Base-by-base conservation (phyloP, 2,113 vertebrate species). In the Mobula birostris region DNA sequence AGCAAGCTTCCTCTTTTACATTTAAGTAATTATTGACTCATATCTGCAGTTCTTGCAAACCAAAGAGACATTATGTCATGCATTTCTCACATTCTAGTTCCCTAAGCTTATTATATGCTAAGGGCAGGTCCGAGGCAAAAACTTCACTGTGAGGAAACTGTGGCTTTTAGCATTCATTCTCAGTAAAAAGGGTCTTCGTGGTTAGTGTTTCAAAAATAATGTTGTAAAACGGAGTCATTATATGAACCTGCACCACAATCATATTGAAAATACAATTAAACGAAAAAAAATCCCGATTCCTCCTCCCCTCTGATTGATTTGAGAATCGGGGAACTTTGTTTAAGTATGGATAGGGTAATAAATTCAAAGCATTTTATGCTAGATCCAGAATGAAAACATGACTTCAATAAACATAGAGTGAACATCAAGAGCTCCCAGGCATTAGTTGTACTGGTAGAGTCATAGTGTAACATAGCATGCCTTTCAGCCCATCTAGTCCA, bases 21-120 rank as follows among this genome's bases (percentile, higher is more conserved):
- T 96, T 96, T 96, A 96, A 95, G 96, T 95, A 95, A 95, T 87
- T 95, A 95, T 95, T 96, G 96, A 96, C 95, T 97, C 95, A 94
- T 96, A 96, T 96, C 95, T 96, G 95, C 94, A 95, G 95, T 94
- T 96, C 94, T 95, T 95, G 94, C 95, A 95, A 96, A 95, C 40
- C 94, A 96, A 94, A 95, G 96, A 97, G 95, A 96, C 94, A 82
- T 96, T 96, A 96, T 95, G 95, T 96, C 96, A 97, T 95, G 95
- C 79, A 95, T 94, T 95, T 95, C 95, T 95, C 96, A 96, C 95
- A 96, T 95, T 93, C 94, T 96, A 95, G 94, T 93, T 93, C 68
- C 91, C 91, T 56, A 74, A 93, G 68, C 91, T 93, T 56, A 93
- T 93, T 70, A 19, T 72, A 68, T 48, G 90, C 29, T 27, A 76